A percentile compares a stretch with the other conserved stretches of the same genome.
Conservation (phyloP, 1,140 invertebrate species). For the Manduca sexta region DNA sequence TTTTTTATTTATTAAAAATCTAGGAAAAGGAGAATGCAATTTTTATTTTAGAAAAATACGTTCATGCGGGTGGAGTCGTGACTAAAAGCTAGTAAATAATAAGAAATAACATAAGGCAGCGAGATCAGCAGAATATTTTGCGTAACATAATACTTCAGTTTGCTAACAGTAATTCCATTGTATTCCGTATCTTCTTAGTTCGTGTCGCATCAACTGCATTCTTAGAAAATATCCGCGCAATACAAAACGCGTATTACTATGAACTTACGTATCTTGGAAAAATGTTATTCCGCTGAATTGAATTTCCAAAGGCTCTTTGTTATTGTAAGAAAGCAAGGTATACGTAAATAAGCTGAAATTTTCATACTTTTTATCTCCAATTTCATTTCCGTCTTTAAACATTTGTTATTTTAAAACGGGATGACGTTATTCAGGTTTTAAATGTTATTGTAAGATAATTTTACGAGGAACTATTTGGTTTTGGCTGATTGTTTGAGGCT, state of each 20-base stretch:
- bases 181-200: slow-evolving; percentile 6
- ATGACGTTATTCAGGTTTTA: no score
- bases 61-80: no score
- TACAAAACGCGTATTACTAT: slow-evolving; percentile 12
- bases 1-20: no score
- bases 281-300: slow-evolving; percentile 21
- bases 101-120: slow-evolving; percentile 1
- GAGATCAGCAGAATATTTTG: no score
- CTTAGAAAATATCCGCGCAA: slow-evolving; percentile 16
- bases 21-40: no score
- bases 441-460: no score
- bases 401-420: no score
- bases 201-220: slow-evolving; percentile 13
- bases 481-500: no score
- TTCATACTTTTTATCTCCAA: slow-evolving; percentile 7
- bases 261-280: slow-evolving; percentile 11
- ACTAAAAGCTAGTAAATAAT: no score
- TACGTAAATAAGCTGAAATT: slow-evolving; percentile 22
- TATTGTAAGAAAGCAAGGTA: slow-evolving; percentile 27
- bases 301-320: slow-evolving; percentile 32
- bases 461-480: no score
- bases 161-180: slow-evolving; percentile 3
- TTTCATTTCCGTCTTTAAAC: no score
- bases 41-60: no score
- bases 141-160: neutral